Evolutionary conservation across 2,888 invertebrate species (phyloP).

Genomic region (Morpho achilles): DNA sequence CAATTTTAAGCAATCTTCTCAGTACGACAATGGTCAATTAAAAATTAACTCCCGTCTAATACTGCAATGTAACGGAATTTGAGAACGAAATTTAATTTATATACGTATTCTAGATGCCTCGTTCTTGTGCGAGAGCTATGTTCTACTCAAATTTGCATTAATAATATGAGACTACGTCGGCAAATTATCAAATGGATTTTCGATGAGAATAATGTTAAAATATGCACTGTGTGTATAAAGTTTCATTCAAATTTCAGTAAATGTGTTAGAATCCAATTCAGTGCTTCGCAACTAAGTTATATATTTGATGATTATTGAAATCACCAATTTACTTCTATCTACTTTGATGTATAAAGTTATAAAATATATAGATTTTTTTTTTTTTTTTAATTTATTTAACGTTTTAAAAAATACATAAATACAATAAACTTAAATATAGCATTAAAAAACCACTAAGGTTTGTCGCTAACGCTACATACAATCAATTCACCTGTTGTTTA

Average conservation of each 20-base stretch:
- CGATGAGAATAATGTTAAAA: neutral
- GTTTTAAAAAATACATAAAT: too few species aligned
- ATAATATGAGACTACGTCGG: conserved; percentile 1
- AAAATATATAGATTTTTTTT: too few species aligned
- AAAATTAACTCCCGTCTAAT: conserved; percentile 46
- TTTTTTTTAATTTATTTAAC: too few species aligned
- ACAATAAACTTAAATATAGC: too few species aligned
- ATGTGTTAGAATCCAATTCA: too few species aligned
- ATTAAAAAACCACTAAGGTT: too few species aligned
- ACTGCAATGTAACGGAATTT: conserved; percentile 28
- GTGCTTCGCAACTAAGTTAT: neutral
- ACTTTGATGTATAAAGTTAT: too few species aligned
- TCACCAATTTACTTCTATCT: too few species aligned
- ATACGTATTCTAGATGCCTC: conserved; percentile 1
- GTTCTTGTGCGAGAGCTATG: conserved; percentile 7
- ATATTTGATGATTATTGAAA: too few species aligned
- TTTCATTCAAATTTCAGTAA: neutral
- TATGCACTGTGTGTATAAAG: neutral
- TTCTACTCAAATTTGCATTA: conserved; percentile 5
- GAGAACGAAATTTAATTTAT: conserved; percentile 13
- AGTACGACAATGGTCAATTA: conserved; percentile 73
- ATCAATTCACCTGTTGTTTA: too few species aligned
- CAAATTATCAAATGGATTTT: conserved; percentile 6
- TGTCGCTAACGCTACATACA: too few species aligned
- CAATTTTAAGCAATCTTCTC: conserved; percentile 60